Evolutionary conservation across 2,888 invertebrate species (phyloP).

Genomic region (Entomobrya proxima): DNA sequence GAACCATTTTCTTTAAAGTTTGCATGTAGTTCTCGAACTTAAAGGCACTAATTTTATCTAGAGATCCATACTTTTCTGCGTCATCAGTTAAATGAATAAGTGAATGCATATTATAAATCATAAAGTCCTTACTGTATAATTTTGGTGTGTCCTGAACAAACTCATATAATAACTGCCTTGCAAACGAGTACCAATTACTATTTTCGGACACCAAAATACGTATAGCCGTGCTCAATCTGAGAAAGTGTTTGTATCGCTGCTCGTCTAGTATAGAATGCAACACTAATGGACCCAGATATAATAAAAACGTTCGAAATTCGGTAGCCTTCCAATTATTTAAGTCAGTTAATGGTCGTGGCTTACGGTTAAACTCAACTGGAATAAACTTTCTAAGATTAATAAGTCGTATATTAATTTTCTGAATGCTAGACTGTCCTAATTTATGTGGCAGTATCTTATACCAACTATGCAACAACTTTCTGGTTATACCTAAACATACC

Average conservation of each 20-base stretch:
- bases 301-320: slow-evolving; percentile 1
- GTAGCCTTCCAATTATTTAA: slow-evolving; percentile 11
- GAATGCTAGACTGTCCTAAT: not conserved
- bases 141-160: not conserved
- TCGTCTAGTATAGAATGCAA: not conserved
- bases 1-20: not conserved
- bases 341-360: not conserved
- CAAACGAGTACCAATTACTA: not conserved
- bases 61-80: not conserved
- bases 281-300: not conserved
- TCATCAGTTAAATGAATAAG: not conserved
- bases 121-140: not conserved
- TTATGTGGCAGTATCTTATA: slow-evolving; percentile 56
- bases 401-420: not conserved
- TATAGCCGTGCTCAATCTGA: not conserved
- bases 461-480: slow-evolving; percentile 68
- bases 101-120: slow-evolving; percentile 14
- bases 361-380: not conserved
- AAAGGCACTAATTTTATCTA: not conserved
- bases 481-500: slow-evolving; percentile 71
- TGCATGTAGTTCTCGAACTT: slow-evolving; percentile 5
- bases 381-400: not conserved
- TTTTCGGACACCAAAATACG: not conserved
- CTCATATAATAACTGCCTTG: not conserved
- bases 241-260: not conserved